Conservation (phyloP, 2,888 invertebrate genomes). For the Cheilosia urbana region DNA sequence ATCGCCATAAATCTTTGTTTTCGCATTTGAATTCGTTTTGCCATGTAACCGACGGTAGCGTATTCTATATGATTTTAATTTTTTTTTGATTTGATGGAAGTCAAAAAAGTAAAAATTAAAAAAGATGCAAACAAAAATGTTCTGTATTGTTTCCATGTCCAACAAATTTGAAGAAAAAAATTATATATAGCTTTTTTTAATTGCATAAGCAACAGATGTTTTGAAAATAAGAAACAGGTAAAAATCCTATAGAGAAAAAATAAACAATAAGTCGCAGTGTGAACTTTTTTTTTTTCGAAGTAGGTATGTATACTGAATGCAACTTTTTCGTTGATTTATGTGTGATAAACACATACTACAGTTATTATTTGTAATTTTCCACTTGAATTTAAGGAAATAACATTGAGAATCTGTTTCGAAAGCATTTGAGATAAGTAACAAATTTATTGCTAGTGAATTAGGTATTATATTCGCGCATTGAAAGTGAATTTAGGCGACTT, state of each 20-base stretch:
- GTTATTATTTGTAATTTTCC: background rate
- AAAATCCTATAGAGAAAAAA: constrained; percentile 21
- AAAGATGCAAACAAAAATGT: constrained; percentile 73
- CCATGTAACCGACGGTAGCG: constrained; percentile 99
- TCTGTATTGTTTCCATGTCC: constrained; percentile 59
- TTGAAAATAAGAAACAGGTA: constrained; percentile 34
- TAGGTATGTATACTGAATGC: background rate
- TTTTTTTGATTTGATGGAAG: constrained; percentile 73
- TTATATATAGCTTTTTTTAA: constrained; percentile 24
- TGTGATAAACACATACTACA: background rate
- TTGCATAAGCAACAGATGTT: constrained; percentile 51
- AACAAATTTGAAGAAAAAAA: constrained; percentile 55
- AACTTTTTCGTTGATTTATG: constrained; percentile 19
- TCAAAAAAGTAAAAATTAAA: constrained; percentile 73
- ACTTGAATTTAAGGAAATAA: background rate
- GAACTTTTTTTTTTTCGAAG: background rate
- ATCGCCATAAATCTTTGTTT: constrained; percentile 95
- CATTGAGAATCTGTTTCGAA: background rate
- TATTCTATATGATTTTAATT: constrained; percentile 89
- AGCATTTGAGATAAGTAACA: background rate
- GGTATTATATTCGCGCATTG: background rate
- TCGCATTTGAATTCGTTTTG: constrained; percentile 97
- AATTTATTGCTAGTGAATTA: background rate
- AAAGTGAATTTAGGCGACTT: background rate
- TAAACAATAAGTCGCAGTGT: background rate